Evolutionary conservation across 2,797 vertebrate species (phyloP).

Genomic region (Danionella dracula): DNA sequence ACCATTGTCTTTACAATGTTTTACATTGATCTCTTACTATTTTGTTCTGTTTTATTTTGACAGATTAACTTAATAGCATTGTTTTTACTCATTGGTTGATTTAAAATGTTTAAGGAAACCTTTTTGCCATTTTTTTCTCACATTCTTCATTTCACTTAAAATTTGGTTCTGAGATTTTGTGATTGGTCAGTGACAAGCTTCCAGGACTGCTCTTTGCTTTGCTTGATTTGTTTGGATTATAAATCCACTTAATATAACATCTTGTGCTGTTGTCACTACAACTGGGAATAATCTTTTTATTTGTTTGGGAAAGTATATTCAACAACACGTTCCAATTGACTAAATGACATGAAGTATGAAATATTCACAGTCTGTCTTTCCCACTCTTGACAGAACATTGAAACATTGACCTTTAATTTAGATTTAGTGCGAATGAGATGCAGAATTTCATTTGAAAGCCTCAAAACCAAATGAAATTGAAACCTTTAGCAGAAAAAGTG

Average conservation of each 20-base stretch:
- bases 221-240: conserved; percentile 38
- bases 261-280: conserved; percentile 5
- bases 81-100: no score
- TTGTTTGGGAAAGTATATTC: conserved; percentile 34
- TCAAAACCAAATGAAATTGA: background rate
- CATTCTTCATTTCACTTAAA: conserved; percentile 23
- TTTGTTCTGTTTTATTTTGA: no score
- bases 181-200: conserved; percentile 32
- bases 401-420: background rate
- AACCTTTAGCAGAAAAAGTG: conserved; percentile 1
- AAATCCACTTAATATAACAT: conserved; percentile 33
- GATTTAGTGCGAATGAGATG: background rate
- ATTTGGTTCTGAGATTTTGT: conserved; percentile 22
- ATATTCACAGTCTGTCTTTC: background rate
- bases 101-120: background rate
- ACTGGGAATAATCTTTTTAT: conserved; percentile 31
- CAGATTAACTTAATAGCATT: no score
- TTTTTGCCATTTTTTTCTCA: background rate
- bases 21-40: no score
- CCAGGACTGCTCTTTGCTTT: conserved; percentile 30
- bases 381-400: background rate
- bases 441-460: background rate
- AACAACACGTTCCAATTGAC: conserved; percentile 3
- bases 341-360: background rate
- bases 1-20: no score